A percentile compares a stretch with the other conserved stretches of the same genome.
phyloP scores from a whole-genome alignment of 2,113 vertebrate species.

The Seriola rivoliana region DNA sequence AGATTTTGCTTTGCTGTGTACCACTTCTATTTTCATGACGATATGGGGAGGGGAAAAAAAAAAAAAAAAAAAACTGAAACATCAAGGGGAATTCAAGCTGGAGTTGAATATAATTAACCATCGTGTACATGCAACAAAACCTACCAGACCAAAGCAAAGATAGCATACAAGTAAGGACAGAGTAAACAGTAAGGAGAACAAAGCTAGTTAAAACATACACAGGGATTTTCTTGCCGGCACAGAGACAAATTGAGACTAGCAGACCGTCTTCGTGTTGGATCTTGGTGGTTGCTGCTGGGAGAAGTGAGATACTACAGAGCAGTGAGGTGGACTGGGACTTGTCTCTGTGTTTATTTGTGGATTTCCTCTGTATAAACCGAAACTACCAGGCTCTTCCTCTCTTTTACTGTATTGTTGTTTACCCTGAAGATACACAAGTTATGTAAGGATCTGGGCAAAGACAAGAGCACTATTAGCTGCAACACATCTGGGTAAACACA shows the following conservation, averaged over 20 bases:
- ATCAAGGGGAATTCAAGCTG: conserved; percentile 58
- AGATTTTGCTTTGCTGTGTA: conserved; percentile 66
- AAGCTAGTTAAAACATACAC: conserved; percentile 59
- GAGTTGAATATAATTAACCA: conserved; percentile 67
- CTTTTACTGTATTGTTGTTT: conserved; percentile 45
- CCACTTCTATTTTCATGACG: conserved; percentile 71
- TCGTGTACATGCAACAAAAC: conserved; percentile 54
- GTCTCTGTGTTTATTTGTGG: conserved; percentile 66
- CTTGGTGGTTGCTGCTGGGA: conserved; percentile 19
- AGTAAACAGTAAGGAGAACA: conserved; percentile 62
- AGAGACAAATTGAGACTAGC: conserved; percentile 21
- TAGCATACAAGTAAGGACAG: conserved; percentile 29
- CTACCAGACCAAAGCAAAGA: conserved; percentile 52
- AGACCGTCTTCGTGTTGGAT: conserved; percentile 26
- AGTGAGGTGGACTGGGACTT: conserved; percentile 39
- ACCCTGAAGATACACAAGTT: conserved; percentile 34
- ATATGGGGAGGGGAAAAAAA: conserved; percentile 38
- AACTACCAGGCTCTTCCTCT: conserved; percentile 17
- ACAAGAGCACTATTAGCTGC: conserved; percentile 48
- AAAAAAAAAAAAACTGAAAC: conserved; percentile 36
- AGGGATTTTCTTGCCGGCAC: conserved; percentile 48
- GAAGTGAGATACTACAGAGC: conserved; percentile 31
- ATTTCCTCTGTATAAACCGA: conserved; percentile 43
- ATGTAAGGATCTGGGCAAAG: conserved; percentile 40
- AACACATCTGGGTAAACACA: conserved; percentile 46